Percentiles rank a stretch among this genome's conserved stretches.
These are phyloP conservation scores for Halcyon badia DNA, from an alignment of 2,797 vertebrate genomes.

Conservation along the genomic window DNA sequence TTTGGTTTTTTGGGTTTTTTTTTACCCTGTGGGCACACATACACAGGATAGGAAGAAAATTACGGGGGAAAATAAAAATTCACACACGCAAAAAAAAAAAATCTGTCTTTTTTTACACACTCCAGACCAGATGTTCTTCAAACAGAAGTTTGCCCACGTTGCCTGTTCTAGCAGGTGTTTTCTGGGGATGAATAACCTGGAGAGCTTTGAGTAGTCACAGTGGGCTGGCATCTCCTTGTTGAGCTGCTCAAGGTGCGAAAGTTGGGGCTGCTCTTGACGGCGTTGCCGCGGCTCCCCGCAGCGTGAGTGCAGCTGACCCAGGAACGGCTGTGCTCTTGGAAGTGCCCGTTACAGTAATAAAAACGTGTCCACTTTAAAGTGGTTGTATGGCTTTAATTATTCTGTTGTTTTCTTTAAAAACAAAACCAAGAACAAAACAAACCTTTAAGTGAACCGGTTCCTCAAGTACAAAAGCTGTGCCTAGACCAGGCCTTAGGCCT, in stretches of 20 bases:
- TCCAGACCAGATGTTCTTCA: neutral
- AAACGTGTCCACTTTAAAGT: neutral
- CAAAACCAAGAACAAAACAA: constrained; percentile 32
- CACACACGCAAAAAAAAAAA: neutral
- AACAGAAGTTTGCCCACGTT: neutral
- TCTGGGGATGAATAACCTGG: neutral
- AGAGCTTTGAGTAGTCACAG: neutral
- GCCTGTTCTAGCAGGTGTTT: neutral
- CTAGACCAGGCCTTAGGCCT: constrained; percentile 9
- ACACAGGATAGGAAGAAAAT: neutral
- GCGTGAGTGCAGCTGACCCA: neutral
- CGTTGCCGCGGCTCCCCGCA: fast-evolving
- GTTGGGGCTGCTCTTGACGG: neutral
- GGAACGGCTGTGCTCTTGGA: constrained; percentile 15
- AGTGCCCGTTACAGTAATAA: neutral
- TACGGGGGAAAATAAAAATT: no score
- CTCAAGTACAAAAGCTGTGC: constrained; percentile 38
- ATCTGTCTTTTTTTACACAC: neutral
- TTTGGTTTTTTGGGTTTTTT: neutral
- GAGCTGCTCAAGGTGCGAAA: neutral
- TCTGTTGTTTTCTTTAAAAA: constrained; percentile 64
- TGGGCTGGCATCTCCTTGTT: neutral
- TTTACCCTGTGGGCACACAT: fast-evolving
- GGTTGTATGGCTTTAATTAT: constrained; percentile 44
- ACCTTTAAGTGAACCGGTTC: constrained; percentile 41